Conservation (phyloP, 2,797 vertebrate genomes). For the Arctocebus calabarensis region DNA sequence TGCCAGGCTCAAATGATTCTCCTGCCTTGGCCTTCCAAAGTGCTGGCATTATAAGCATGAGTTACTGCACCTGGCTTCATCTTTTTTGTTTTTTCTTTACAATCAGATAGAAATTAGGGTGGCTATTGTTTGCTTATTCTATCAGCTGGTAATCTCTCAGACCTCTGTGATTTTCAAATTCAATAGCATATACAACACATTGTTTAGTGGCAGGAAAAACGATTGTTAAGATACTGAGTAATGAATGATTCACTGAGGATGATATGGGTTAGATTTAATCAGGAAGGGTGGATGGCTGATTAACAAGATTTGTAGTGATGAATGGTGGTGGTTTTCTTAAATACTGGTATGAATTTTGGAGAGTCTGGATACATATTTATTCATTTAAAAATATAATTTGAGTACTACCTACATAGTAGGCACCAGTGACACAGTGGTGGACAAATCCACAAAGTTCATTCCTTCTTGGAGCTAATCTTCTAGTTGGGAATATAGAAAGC, state of each 20-base stretch:
- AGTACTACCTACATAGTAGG: background rate
- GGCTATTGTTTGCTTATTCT: background rate
- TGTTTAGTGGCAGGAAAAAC: background rate
- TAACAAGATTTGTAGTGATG: background rate
- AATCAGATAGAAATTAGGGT: background rate
- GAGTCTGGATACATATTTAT: background rate
- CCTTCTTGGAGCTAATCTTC: background rate
- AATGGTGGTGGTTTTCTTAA: background rate
- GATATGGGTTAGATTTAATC: slow-evolving; percentile 4
- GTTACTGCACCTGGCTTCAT: background rate
- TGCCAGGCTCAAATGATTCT: background rate
- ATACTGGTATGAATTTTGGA: background rate
- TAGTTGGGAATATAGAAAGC: background rate
- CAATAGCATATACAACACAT: background rate
- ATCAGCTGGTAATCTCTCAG: background rate
- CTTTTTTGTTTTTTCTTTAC: background rate
- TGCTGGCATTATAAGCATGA: background rate
- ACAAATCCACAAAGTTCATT: background rate
- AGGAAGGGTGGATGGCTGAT: background rate
- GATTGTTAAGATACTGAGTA: background rate
- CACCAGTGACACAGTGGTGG: background rate
- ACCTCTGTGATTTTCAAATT: background rate
- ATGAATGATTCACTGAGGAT: background rate
- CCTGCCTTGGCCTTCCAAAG: no score
- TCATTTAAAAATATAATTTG: background rate